Evolutionary conservation across 2,113 vertebrate species (phyloP).

Genomic region (Carassius auratus): DNA sequence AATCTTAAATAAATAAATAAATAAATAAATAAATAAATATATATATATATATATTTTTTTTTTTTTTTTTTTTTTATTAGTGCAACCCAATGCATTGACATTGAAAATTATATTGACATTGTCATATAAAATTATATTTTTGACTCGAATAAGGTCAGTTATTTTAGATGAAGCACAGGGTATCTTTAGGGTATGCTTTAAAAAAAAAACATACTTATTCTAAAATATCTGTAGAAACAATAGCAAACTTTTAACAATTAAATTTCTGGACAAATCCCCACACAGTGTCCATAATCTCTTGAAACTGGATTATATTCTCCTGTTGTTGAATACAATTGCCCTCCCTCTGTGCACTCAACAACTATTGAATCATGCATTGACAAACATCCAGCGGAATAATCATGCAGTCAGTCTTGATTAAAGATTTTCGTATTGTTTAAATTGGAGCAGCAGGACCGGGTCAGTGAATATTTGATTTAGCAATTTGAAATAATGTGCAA

Average conservation of each 20-base stretch:
- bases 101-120: not conserved
- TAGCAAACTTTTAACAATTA: constrained; percentile 29
- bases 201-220: not conserved
- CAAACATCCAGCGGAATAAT: constrained; percentile 29
- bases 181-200: not conserved
- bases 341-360: constrained; percentile 10
- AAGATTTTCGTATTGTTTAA: constrained; percentile 43
- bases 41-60: too few relatives aligned
- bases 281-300: constrained; percentile 19
- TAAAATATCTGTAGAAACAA: not conserved
- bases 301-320: constrained; percentile 30
- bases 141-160: not conserved
- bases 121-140: not conserved
- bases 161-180: not conserved
- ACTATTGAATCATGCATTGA: constrained; percentile 25
- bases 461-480: constrained; percentile 25
- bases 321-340: constrained; percentile 6
- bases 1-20: too few relatives aligned
- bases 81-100: not conserved
- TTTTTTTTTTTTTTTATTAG: too few relatives aligned
- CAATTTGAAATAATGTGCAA: constrained; percentile 28
- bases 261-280: constrained; percentile 3
- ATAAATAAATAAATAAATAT: too few relatives aligned
- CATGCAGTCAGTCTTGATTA: constrained; percentile 36
- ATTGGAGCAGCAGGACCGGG: constrained; percentile 17